Conservation (phyloP, 2,888 invertebrate genomes). For the Matsumyia berberina region DNA sequence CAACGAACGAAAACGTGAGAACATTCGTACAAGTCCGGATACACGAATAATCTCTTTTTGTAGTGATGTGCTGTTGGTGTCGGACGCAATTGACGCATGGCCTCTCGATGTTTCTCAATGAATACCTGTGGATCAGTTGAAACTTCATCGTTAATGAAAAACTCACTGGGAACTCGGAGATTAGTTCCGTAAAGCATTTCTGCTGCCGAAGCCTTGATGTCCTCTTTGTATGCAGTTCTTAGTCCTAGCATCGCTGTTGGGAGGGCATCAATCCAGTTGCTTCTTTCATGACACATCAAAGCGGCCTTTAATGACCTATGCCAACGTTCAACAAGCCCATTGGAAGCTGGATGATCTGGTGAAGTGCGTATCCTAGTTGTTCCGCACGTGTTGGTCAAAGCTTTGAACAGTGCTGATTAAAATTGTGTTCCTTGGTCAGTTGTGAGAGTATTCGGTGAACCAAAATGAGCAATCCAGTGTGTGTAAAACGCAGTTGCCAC, state of each 20-base stretch:
- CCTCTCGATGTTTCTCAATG: not conserved
- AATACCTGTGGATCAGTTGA: not conserved
- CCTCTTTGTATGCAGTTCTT: no score
- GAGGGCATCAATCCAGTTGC: no score
- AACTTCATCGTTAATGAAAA: not conserved
- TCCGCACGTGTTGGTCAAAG: not conserved
- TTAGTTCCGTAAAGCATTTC: no score
- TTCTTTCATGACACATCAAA: no score
- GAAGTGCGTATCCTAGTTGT: not conserved
- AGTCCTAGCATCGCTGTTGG: no score
- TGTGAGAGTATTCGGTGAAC: constrained; percentile 5
- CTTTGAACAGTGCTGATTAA: not conserved
- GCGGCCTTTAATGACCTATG: no score
- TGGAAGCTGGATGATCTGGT: no score
- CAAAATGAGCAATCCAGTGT: not conserved
- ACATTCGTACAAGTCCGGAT: not conserved
- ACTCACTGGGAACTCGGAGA: no score
- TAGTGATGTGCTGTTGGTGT: no score
- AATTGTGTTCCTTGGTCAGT: constrained; percentile 1
- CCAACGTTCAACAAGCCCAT: no score
- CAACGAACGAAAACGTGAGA: not conserved
- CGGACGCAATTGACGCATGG: not conserved
- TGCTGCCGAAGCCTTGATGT: no score
- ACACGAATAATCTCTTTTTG: not conserved
- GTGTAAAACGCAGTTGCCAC: not conserved